phyloP scores from a whole-genome alignment of 2,888 invertebrate genomes.

The Ametastegia equiseti region DNA sequence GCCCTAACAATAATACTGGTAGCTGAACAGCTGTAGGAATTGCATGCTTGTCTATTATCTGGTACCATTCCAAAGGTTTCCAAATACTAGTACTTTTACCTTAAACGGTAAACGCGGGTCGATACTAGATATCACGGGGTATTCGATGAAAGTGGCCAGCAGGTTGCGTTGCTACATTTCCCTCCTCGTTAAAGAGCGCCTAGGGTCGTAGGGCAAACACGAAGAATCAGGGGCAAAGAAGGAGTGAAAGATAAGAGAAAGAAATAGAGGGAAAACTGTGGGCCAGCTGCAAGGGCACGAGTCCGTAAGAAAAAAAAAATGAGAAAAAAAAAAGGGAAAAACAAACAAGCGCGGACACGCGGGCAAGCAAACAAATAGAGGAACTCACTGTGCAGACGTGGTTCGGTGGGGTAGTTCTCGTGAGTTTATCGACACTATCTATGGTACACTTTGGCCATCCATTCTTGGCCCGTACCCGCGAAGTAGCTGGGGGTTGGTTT shows the following conservation, averaged over 20 bases:
- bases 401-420: slow-evolving; percentile 32
- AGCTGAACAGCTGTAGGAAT: too few species aligned
- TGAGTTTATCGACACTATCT: slow-evolving; percentile 45
- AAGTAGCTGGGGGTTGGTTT: background rate
- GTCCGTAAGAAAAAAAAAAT: background rate
- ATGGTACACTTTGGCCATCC: slow-evolving; percentile 45
- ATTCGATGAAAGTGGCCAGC: background rate
- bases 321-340: background rate
- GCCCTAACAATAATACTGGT: too few species aligned
- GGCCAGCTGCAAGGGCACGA: slow-evolving; percentile 2
- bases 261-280: background rate
- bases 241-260: slow-evolving; percentile 6
- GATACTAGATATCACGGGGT: background rate
- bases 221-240: background rate
- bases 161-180: slow-evolving; percentile 15
- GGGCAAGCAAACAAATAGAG: slow-evolving; percentile 44
- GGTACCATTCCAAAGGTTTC: too few species aligned
- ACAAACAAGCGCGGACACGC: slow-evolving; percentile 34
- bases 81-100: too few species aligned
- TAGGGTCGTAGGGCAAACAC: background rate
- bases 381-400: slow-evolving; percentile 31
- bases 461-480: slow-evolving; percentile 10
- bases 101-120: background rate
- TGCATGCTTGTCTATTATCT: too few species aligned
- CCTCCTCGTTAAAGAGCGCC: slow-evolving; percentile 21